Conservation (phyloP, 2,797 vertebrate genomes). For the Chaetodon trifasciatus region DNA sequence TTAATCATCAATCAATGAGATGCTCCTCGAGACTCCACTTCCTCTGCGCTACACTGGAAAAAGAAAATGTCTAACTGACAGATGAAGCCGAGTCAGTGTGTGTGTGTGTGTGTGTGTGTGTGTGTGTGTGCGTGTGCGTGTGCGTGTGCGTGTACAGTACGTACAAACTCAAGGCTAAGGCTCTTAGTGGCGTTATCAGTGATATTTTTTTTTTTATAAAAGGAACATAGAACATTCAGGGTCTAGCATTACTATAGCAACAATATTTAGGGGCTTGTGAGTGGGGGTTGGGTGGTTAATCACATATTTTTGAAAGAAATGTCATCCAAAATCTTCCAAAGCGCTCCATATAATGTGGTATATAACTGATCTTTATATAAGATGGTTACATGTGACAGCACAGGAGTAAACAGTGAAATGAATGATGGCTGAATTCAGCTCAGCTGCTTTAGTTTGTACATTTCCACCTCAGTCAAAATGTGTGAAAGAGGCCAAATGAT, state of each 20-base stretch:
- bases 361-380: not conserved
- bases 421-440: not conserved
- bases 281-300: constrained; percentile 40
- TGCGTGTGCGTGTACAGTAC: not conserved
- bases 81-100: constrained; percentile 16
- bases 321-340: not conserved
- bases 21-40: not conserved
- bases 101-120: too few species aligned
- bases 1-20: not conserved
- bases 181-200: constrained; percentile 30
- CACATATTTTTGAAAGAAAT: constrained; percentile 16
- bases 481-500: not conserved
- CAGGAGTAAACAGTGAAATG: not conserved
- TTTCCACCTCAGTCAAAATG: not conserved
- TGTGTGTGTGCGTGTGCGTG: too few species aligned
- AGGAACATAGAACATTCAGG: constrained; percentile 40
- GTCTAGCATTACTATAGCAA: constrained; percentile 73
- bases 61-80: constrained; percentile 5
- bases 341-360: not conserved
- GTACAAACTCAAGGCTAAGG: constrained; percentile 58
- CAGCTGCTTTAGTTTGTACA: not conserved
- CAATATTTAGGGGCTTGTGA: constrained; percentile 51
- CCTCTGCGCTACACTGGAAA: not conserved
- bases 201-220: constrained; percentile 51
- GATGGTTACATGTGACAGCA: too few species aligned